phyloP scores from a whole-genome alignment of 64 coral and sea anemone genomes.

The Exaiptasia diaphana region DNA sequence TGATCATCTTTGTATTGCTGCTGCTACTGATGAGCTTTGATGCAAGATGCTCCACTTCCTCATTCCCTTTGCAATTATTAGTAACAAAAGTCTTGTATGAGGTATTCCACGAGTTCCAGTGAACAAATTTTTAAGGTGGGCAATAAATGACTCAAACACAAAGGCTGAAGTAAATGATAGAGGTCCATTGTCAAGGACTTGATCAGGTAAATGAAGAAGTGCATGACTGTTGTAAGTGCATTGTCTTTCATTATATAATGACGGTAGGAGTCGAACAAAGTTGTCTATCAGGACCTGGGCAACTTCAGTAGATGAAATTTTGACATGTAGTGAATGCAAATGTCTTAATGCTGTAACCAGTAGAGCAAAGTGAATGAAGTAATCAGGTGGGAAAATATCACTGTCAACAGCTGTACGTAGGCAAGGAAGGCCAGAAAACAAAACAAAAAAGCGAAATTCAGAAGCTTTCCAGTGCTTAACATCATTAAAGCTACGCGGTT shows the following conservation, averaged over 20 bases:
- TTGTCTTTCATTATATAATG: not conserved
- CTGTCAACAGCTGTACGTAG: not conserved
- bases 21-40: too few species aligned
- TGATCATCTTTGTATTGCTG: too few species aligned
- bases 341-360: too few species aligned
- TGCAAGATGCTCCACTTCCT: too few species aligned
- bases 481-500: conserved; percentile 16
- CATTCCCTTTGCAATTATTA: not conserved
- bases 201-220: conserved; percentile 17
- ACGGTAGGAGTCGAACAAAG: conserved; percentile 19
- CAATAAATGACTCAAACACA: conserved; percentile 60
- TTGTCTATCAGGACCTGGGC: conserved; percentile 8
- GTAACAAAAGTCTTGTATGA: not conserved
- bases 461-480: conserved; percentile 64
- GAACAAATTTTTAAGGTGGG: conserved; percentile 48
- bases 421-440: conserved; percentile 33
- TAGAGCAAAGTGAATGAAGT: too few species aligned
- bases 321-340: too few species aligned
- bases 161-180: conserved; percentile 47
- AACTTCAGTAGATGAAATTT: too few species aligned
- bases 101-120: conserved; percentile 38
- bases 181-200: conserved; percentile 29
- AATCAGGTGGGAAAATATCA: too few species aligned
- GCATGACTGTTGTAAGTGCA: conserved; percentile 70
- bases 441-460: conserved; percentile 41